These are phyloP conservation scores for Drosophila teissieri DNA, from an alignment of 1,140 invertebrate species.

Conservation along the genomic window DNA sequence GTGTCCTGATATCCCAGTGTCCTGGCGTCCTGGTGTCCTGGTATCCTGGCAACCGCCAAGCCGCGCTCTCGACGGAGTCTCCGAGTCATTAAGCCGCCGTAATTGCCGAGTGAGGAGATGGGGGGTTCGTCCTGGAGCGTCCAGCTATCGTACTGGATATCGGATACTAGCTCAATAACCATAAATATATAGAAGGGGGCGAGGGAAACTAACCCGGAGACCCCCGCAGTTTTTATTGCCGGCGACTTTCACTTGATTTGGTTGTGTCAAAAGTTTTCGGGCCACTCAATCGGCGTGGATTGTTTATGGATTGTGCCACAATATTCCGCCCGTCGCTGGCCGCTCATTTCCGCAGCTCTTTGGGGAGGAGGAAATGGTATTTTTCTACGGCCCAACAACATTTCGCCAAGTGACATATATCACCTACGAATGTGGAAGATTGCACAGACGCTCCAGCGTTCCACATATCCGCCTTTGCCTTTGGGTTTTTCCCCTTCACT, in stretches of 20 bases:
- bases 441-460: slow-evolving; percentile 58
- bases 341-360: slow-evolving; percentile 67
- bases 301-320: slow-evolving; percentile 41
- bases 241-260: slow-evolving; percentile 70
- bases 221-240: slow-evolving; percentile 74
- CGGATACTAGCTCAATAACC: slow-evolving; percentile 56
- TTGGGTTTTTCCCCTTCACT: slow-evolving; percentile 82
- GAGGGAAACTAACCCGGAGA: slow-evolving; percentile 13
- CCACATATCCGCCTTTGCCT: slow-evolving; percentile 79
- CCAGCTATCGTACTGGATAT: slow-evolving; percentile 38
- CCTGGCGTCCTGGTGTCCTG: neutral
- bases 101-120: slow-evolving; percentile 48
- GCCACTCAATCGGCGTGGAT: slow-evolving; percentile 51
- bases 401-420: slow-evolving; percentile 69
- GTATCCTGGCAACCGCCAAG: slow-evolving; percentile 46
- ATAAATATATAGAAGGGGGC: slow-evolving; percentile 61
- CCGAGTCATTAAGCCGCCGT: slow-evolving; percentile 76
- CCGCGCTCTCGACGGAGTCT: slow-evolving; percentile 26
- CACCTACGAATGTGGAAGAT: slow-evolving; percentile 57
- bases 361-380: slow-evolving; percentile 76
- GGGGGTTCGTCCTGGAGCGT: neutral
- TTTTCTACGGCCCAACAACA: slow-evolving; percentile 63
- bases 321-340: slow-evolving; percentile 14
- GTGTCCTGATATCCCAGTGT: neutral
- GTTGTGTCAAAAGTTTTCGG: slow-evolving; percentile 62